Evolutionary conservation across 2,888 invertebrate genomes (phyloP), one percentile per base, ranked within the genome.

Genomic region (Pyrgus malvae): DNA sequence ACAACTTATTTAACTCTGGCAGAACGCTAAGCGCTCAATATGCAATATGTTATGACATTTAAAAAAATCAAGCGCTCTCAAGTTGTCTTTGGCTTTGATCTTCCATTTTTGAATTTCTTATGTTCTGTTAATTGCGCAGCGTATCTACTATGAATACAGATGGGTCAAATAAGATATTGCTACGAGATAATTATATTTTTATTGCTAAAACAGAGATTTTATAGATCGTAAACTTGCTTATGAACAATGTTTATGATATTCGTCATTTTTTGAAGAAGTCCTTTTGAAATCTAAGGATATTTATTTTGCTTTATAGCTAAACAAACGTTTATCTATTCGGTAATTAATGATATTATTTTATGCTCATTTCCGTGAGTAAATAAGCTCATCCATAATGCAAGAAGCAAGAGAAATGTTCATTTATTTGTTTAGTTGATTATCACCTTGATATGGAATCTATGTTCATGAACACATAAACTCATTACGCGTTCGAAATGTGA

Each of bases 1-100:
- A 11, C 19, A 48, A 38, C 55, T 48, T 29, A 46, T 42, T 27
- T 44, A 54, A 53, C 58, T 56, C 59, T 56, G 58, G 59, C 57
- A 59, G 25, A 35, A 12, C 25, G 35, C 46, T 9, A 14, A n/a
- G 63, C 57, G 58, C 61, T 63, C 65, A 69, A 69, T 69, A 70
- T 65, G 67, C 64, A 65, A 67, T 64, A 60, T 62, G 64, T 66
- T 68, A 62, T 61, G 65, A 62, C 60, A 58, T 58, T 56, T 62
- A 68, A 63, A 67, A 69, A 63, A 63, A 60, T 42, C 48, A 59
- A 51, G 57, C 44, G 44, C 41, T 44, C 46, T 51, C 46, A 21
- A 58, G 56, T 61, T 59, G 59, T 58, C 53, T 58, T 48, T 55
- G 35, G 42, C 57, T 56, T 58, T 59, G 59, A 66, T 65, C 59